phyloP scores from a whole-genome alignment of 35 echinoderm and acorn worm genomes.

The Strongylocentrotus purpuratus region DNA sequence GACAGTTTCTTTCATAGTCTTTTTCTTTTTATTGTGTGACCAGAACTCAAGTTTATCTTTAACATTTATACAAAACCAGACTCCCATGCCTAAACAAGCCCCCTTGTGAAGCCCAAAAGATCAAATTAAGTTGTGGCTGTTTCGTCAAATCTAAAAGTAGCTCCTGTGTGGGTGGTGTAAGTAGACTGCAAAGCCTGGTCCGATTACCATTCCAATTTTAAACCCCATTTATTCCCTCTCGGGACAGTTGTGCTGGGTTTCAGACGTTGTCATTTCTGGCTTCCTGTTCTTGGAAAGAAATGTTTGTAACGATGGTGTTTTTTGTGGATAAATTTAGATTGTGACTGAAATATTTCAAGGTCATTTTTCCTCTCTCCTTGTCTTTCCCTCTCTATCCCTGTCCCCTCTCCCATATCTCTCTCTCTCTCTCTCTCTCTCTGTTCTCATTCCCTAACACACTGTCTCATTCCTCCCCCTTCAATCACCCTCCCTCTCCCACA shows the following conservation, averaged over 20 bases:
- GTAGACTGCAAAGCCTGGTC: neutral
- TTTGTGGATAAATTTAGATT: neutral
- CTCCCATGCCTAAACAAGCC: too few species aligned
- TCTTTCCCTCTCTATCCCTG: too few species aligned
- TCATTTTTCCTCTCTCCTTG: neutral
- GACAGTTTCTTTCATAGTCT: too few species aligned
- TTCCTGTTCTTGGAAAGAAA: neutral
- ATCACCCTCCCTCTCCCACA: neutral
- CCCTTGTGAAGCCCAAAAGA: neutral
- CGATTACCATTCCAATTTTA: neutral
- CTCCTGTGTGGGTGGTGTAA: neutral
- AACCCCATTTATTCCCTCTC: neutral
- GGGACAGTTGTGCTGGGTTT: neutral
- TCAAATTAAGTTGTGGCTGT: neutral
- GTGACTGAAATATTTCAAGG: neutral
- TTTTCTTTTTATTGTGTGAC: too few species aligned
- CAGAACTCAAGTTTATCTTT: too few species aligned
- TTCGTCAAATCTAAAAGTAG: neutral
- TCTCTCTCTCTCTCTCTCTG: neutral
- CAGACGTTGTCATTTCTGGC: neutral
- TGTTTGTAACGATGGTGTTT: neutral
- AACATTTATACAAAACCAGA: too few species aligned
- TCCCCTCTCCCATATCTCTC: neutral
- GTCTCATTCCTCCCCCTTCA: neutral
- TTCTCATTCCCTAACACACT: neutral